phyloP scores from a whole-genome alignment of 2,888 invertebrate genomes.

The Tyria jacobaeae region DNA sequence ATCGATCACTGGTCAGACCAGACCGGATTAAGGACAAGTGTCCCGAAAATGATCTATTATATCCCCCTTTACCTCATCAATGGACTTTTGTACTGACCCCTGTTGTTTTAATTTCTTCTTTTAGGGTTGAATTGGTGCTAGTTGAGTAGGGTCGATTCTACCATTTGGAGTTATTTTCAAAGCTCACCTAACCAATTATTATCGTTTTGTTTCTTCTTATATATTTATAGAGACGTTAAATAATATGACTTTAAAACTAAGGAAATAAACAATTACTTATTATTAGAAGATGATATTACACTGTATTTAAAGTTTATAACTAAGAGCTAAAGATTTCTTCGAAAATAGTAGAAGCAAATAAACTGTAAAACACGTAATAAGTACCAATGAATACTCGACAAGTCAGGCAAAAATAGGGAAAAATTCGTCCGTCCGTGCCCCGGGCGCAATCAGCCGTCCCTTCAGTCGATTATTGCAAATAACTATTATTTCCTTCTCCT shows the following conservation, averaged over 20 bases:
- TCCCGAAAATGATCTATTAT: constrained; percentile 85
- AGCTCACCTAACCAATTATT: not conserved
- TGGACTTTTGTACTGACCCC: constrained; percentile 77
- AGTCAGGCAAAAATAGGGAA: constrained; percentile 71
- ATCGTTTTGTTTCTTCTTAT: not conserved
- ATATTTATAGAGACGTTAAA: too few species aligned
- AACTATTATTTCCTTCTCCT: constrained; percentile 79
- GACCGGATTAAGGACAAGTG: constrained; percentile 81
- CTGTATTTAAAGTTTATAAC: too few species aligned
- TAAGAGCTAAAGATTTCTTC: constrained; percentile 16
- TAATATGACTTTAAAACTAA: too few species aligned
- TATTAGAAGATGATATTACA: too few species aligned
- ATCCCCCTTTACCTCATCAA: constrained; percentile 85
- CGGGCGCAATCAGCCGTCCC: constrained; percentile 84
- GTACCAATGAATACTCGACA: constrained; percentile 48
- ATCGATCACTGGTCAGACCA: constrained; percentile 66
- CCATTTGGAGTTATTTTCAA: not conserved
- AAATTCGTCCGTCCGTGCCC: constrained; percentile 65
- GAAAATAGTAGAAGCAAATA: constrained; percentile 25
- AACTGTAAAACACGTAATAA: constrained; percentile 46
- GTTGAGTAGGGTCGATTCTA: constrained; percentile 34
- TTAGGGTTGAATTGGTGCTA: constrained; percentile 71
- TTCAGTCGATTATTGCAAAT: constrained; percentile 75
- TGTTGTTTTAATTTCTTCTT: constrained; percentile 81
- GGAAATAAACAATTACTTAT: too few species aligned